Base-by-base conservation (phyloP, 2,797 vertebrate species). In the Hypotaenidia philippensis region DNA sequence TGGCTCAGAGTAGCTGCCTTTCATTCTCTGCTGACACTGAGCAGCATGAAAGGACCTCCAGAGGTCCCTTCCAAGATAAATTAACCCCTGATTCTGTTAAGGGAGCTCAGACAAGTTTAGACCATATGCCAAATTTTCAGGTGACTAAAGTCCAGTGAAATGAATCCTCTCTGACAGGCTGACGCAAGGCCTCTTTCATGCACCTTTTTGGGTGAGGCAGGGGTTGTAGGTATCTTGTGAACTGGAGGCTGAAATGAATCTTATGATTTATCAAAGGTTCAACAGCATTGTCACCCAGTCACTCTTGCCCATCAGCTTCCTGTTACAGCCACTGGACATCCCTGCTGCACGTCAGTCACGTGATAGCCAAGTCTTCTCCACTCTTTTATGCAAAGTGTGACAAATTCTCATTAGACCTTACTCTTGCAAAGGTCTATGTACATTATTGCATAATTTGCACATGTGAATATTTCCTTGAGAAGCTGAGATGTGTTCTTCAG, bases 401-500 rank as follows among this genome's bases (percentile, higher is more conserved):
- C 60, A 91, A 63, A 44, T 40, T 44, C 10, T 63, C 9, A 56
- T 85, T 36, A 76, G 31, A 70, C 2, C 56, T 4, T 45, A 79
- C 72, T 66, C 26, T 49, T 94, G 19, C 31, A 55, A 41, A 70
- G 2, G 13, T 45, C 10, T 59, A 5, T 22, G 23, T 40, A 29
- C 25, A 3, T 40, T n/a, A 50, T 16, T 77, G 15, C 21, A 29
- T 9, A 74, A 7, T 41, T 81, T 61, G 18, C 23, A 27, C 6
- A 21, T 0, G 0, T 4, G 11, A 60, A 23, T 60, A 74, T 77
- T 77, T 52, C 64, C 68, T 94, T 96, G 90, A 95, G 93, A 97
- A 93, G 79, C 40, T 94, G 91, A 94, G 90, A 95, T 66, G 32
- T 11, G 80, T 85, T 96, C 95, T 97, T 80, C n/a, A 94, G 56